Conservation (phyloP, 2,797 vertebrate genomes). For the Lagodon rhomboides region DNA sequence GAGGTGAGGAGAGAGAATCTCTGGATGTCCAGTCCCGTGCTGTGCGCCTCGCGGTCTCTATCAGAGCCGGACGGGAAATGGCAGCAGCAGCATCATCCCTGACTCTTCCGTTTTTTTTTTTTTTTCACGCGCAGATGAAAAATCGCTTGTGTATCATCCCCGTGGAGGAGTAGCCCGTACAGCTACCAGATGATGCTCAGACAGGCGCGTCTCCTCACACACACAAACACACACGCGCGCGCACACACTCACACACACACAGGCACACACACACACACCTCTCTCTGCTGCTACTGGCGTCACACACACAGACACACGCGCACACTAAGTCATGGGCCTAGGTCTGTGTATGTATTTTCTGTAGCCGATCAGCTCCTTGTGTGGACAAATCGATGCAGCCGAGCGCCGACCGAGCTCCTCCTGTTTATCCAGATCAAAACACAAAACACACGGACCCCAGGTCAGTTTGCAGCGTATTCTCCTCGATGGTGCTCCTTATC, state of each 20-base stretch:
- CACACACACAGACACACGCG: slow-evolving; percentile 64
- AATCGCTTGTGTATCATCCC: slow-evolving; percentile 65
- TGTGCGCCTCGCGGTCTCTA: slow-evolving; percentile 63
- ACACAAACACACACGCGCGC: slow-evolving; percentile 59
- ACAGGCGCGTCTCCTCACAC: slow-evolving; percentile 71
- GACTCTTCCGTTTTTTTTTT: slow-evolving; percentile 50
- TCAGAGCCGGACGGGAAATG: slow-evolving; percentile 67
- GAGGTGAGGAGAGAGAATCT: slow-evolving; percentile 52
- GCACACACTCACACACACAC: not conserved
- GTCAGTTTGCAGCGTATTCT: slow-evolving; percentile 41
- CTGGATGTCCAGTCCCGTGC: slow-evolving; percentile 63
- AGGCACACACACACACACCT: slow-evolving; percentile 64
- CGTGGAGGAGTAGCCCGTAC: slow-evolving; percentile 58
- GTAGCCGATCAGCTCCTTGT: slow-evolving; percentile 51
- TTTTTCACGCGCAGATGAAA: slow-evolving; percentile 60
- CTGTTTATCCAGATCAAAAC: slow-evolving; percentile 19
- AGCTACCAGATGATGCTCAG: slow-evolving; percentile 73
- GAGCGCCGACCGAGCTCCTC: slow-evolving; percentile 25
- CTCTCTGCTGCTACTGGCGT: slow-evolving; percentile 81
- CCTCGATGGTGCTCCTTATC: slow-evolving; percentile 56
- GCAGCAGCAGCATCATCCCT: slow-evolving; percentile 65
- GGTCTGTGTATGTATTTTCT: slow-evolving; percentile 75
- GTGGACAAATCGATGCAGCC: slow-evolving; percentile 37
- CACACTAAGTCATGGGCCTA: slow-evolving; percentile 81
- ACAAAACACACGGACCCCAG: slow-evolving; percentile 26